Evolutionary conservation across 2,113 vertebrate genomes (phyloP), one percentile per base, ranked within the genome.

Genomic region (Regulus satrapa): DNA sequence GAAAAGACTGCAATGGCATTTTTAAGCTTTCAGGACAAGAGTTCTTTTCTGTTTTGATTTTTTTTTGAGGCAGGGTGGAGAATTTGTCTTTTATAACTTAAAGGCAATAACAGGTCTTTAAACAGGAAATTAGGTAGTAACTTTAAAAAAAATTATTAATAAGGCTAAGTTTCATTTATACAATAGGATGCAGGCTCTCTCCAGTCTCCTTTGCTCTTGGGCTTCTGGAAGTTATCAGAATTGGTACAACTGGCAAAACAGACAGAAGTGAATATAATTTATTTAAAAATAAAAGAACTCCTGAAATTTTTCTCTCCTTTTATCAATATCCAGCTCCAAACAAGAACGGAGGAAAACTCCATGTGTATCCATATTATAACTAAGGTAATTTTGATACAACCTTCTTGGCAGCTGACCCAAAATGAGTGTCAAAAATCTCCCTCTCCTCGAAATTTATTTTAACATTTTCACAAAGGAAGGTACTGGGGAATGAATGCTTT

Each of bases 21-120:
- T 72, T 32, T 88, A 75, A 94, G 29, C n/a, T 88, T 85, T 72
- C 66, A 74, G 29, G 28, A 69, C 8, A 72, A 67, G 48, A 49
- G 3, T 5, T 59, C 9, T 61, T 52, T 52, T 16, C 26, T 49
- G 17, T 5, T 31, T 36, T 36, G 21, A 36, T 12, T 64, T 34
- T 55, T 43, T 58, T 43, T 56, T 32, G 4, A 23, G 9, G 26
- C 0, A 0, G 7, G 7, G 15, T 0, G 0, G 5, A 36, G 4
- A 40, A 62, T 62, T 41, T 51, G 2, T 18, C 26, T 61, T 69
- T 66, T 46, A 9, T 19, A 76, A 78, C 10, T 62, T 26, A 74
- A 87, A 71, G 16, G 69, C 56, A 89, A 1, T 28, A 69, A 31
- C 6, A 52, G n/a, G 6, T 52, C 64, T 91, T 72, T 68, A 59